These are phyloP conservation scores for Pteronura brasiliensis DNA, from an alignment of 2,113 vertebrate species.

Conservation along the genomic window DNA sequence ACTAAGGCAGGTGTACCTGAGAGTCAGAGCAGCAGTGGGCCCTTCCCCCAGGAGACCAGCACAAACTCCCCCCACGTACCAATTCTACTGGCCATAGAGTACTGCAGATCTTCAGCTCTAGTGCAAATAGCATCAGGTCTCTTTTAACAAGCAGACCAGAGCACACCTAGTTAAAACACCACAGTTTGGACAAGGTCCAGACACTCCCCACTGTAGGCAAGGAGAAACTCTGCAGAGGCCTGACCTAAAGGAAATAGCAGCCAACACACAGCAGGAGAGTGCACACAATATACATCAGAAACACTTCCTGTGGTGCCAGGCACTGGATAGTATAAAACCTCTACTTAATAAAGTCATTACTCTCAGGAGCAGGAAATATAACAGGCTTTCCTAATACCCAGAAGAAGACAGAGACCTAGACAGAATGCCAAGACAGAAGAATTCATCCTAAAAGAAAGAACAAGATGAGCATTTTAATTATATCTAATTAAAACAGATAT, in stretches of 20 bases:
- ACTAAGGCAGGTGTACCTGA: not conserved
- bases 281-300: not conserved
- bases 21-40: not conserved
- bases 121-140: not conserved
- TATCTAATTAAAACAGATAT: not conserved
- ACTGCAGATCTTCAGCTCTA: not conserved
- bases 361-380: not conserved
- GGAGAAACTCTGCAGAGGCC: not conserved
- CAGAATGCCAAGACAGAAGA: not conserved
- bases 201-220: not conserved
- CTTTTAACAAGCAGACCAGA: not conserved
- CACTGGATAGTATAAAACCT: not conserved
- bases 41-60: not conserved
- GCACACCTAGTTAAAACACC: not conserved
- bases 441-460: not conserved
- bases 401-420: not conserved
- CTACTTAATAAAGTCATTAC: not conserved
- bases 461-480: not conserved
- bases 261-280: not conserved
- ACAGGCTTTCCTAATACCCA: not conserved
- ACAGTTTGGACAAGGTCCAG: not conserved
- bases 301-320: not conserved
- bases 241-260: not conserved
- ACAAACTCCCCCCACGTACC: not conserved
- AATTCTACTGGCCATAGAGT: not conserved